A percentile compares a stretch with the other conserved stretches of the same genome.
Conservation (phyloP, 2,888 invertebrate species). For the Rotaria sp. region DNA sequence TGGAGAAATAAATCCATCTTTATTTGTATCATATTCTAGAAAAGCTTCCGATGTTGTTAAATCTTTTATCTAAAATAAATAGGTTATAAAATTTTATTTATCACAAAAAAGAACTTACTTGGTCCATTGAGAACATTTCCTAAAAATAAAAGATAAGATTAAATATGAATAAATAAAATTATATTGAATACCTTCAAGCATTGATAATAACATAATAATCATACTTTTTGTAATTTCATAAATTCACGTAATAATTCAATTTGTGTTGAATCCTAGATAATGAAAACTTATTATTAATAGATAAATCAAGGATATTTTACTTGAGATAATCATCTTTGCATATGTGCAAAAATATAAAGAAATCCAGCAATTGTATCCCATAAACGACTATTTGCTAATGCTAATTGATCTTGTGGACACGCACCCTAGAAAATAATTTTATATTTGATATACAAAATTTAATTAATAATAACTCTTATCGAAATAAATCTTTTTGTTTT, state of each 20-base stretch:
- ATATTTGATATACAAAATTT: neutral
- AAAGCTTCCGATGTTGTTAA: no score
- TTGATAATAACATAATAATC: slow-evolving; percentile 99
- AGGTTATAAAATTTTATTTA: no score
- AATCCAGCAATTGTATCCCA: slow-evolving; percentile 99
- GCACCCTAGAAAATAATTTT: slow-evolving; percentile 63
- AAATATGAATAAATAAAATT: no score
- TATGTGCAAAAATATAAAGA: slow-evolving; percentile 96
- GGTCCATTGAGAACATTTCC: slow-evolving; percentile 13
- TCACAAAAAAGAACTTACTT: neutral
- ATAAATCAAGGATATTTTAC: neutral
- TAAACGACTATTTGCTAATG: slow-evolving; percentile 85
- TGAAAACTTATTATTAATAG: neutral
- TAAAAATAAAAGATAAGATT: neutral
- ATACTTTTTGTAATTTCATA: slow-evolving; percentile 96
- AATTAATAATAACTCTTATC: no score
- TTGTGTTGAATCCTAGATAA: slow-evolving; percentile 75
- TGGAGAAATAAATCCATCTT: slow-evolving; percentile 92
- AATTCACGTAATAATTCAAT: no score
- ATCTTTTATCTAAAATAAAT: no score
- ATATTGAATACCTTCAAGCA: slow-evolving; percentile 86
- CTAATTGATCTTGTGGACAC: slow-evolving; percentile 95
- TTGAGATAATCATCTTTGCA: slow-evolving; percentile 77
- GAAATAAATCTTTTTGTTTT: no score
- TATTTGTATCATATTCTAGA: slow-evolving; percentile 85